Evolutionary conservation across 2,888 invertebrate species (phyloP).

Genomic region (Apantesis nais): DNA sequence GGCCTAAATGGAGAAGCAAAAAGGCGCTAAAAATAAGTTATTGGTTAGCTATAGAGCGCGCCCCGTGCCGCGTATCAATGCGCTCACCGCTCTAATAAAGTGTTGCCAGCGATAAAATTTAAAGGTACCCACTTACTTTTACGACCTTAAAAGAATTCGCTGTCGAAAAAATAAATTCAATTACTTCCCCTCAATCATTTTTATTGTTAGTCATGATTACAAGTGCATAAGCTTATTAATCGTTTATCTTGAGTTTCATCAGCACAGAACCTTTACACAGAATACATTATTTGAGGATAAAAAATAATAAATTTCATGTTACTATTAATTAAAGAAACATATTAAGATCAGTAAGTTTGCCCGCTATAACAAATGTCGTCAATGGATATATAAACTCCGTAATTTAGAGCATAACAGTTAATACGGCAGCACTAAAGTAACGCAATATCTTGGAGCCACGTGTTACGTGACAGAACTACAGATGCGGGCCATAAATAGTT

Average conservation of each 20-base stretch:
- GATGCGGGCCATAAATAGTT: slow-evolving; percentile 46
- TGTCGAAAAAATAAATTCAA: background rate
- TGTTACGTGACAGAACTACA: slow-evolving; percentile 47
- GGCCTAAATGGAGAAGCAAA: slow-evolving; percentile 27
- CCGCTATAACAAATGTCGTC: background rate
- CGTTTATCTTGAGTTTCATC: too few species aligned
- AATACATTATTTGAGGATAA: too few species aligned
- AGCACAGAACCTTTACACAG: too few species aligned
- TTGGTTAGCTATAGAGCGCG: slow-evolving; percentile 20
- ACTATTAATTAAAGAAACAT: background rate
- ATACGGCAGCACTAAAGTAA: slow-evolving; percentile 37
- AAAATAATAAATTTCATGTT: background rate
- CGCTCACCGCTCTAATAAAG: slow-evolving; percentile 1
- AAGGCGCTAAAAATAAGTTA: slow-evolving; percentile 35
- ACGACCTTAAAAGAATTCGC: background rate
- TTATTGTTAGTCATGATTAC: too few species aligned
- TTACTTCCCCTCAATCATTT: too few species aligned
- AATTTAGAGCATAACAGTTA: slow-evolving; percentile 33
- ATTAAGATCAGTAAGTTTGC: background rate
- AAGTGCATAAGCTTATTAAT: too few species aligned
- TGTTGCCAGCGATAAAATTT: slow-evolving; percentile 22
- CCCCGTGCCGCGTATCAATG: slow-evolving; percentile 22
- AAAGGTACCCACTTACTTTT: slow-evolving; percentile 14
- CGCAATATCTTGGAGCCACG: slow-evolving; percentile 43
- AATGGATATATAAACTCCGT: slow-evolving; percentile 3